Conservation (phyloP, 2,113 vertebrate species). For the Misgurnus mizolepis region DNA sequence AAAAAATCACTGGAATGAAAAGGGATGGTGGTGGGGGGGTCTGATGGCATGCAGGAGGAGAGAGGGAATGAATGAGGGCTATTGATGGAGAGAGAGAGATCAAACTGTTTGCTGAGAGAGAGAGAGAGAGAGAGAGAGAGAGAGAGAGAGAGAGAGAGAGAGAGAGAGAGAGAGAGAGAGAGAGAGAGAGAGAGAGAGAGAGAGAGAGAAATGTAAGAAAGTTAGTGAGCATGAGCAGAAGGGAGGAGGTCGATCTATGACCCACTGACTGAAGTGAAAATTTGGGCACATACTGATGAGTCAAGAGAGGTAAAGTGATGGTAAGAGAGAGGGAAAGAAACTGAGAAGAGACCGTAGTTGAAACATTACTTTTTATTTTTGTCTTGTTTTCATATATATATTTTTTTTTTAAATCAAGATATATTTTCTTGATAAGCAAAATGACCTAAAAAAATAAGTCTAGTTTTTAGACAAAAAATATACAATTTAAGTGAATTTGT, state of each 20-base stretch:
- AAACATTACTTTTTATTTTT: too few relatives aligned
- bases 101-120: constrained; percentile 72
- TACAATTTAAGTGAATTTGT: too few relatives aligned
- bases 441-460: too few relatives aligned
- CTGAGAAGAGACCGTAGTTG: background rate
- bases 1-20: constrained; percentile 48
- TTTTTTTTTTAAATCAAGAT: too few relatives aligned
- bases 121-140: too few relatives aligned
- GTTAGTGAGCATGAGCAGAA: background rate
- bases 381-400: too few relatives aligned
- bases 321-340: constrained; percentile 6
- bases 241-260: constrained; percentile 49
- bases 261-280: constrained; percentile 61
- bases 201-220: background rate
- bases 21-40: constrained; percentile 52
- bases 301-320: background rate
- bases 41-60: constrained; percentile 52
- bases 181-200: too few relatives aligned
- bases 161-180: too few relatives aligned
- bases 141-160: too few relatives aligned
- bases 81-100: constrained; percentile 59
- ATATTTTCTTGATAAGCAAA: too few relatives aligned
- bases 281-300: constrained; percentile 32
- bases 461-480: too few relatives aligned
- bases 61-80: constrained; percentile 55